Evolutionary conservation across 2,797 vertebrate species (phyloP).

Genomic region (Lacerta viridis): DNA sequence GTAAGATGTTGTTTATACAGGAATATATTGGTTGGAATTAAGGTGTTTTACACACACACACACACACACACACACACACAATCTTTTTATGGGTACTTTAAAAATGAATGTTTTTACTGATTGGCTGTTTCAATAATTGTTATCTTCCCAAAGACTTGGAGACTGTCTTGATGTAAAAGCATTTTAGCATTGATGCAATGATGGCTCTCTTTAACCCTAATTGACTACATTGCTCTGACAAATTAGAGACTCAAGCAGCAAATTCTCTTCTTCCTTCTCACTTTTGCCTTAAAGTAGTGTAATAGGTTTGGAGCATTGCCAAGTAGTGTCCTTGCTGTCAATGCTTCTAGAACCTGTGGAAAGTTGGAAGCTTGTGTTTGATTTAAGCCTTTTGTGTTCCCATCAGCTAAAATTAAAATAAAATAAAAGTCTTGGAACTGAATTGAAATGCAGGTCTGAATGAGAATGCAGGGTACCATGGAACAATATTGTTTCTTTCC

Average conservation of each 20-base stretch:
- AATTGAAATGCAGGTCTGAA: not conserved
- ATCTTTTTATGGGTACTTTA: not conserved
- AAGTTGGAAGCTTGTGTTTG: not conserved
- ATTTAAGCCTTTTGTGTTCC: not conserved
- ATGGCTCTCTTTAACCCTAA: not conserved
- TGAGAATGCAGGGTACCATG: not conserved
- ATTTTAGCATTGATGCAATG: not conserved
- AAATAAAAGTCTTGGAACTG: not conserved
- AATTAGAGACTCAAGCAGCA: not conserved
- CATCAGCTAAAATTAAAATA: too few relatives aligned
- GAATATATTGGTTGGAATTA: not conserved
- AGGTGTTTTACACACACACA: not conserved
- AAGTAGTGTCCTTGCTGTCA: constrained; percentile 14
- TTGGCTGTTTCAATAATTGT: not conserved
- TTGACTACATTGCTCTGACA: constrained; percentile 9
- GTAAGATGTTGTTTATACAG: not conserved
- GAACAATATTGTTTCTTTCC: not conserved
- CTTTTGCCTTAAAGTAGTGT: not conserved
- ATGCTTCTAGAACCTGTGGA: not conserved
- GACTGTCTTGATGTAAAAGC: not conserved
- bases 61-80: not conserved
- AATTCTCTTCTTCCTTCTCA: not conserved
- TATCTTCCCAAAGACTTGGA: not conserved
- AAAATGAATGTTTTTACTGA: not conserved
- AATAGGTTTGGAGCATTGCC: not conserved